A percentile compares a stretch with the other conserved stretches of the same genome.
Conservation (phyloP, 1,140 invertebrate species). For the Dolichoris vasculosae region DNA sequence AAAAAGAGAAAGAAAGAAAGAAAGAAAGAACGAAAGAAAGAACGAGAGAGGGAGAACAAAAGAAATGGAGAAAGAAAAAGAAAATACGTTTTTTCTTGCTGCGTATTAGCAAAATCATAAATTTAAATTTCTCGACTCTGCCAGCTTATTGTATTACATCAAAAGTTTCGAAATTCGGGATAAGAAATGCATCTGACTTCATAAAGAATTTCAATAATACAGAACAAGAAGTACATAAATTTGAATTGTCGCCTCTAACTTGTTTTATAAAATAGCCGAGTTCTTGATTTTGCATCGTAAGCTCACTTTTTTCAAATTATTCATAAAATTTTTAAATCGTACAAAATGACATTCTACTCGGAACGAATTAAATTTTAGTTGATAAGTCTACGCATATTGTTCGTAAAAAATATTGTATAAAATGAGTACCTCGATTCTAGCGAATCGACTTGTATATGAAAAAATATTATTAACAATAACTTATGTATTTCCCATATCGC, state of each 20-base stretch:
- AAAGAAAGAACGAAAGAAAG: too few species aligned
- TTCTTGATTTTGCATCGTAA: neutral
- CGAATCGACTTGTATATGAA: neutral
- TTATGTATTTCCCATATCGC: neutral
- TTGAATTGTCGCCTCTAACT: neutral
- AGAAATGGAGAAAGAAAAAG: neutral
- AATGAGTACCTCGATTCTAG: neutral
- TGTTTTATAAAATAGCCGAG: neutral
- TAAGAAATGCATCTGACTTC: conserved; percentile 6
- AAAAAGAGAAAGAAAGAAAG: too few species aligned
- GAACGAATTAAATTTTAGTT: neutral
- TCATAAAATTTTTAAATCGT: neutral
- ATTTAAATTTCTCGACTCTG: neutral
- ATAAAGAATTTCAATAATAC: conserved; percentile 18
- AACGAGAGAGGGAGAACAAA: too few species aligned
- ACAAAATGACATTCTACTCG: too few species aligned
- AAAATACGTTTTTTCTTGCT: neutral
- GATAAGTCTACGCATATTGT: neutral
- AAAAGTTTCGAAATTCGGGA: neutral
- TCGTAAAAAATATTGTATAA: neutral
- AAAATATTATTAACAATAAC: neutral
- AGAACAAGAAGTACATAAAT: conserved; percentile 9
- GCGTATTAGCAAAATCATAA: conserved; percentile 1
- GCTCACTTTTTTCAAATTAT: neutral
- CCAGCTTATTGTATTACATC: neutral